Base-by-base conservation (phyloP, 2,113 vertebrate species). In the Percina caprodes region DNA sequence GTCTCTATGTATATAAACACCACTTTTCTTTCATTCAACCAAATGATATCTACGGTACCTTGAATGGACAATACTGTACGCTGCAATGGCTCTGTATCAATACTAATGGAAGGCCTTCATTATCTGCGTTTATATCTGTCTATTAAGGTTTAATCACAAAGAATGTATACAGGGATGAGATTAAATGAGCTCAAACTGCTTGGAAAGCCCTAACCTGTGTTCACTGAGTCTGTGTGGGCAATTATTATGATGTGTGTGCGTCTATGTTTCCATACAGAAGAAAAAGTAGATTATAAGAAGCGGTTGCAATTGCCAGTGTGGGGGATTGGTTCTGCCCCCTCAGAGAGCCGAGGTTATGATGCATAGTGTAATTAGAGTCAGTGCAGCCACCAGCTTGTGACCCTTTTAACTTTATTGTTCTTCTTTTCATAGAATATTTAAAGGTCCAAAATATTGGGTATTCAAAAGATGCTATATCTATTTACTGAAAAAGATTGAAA, bases 161-260 rank as follows among this genome's bases (percentile, higher is more conserved):
- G 88, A 93, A 94, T 94, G 93, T 94, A 92, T 82, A 91, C 83
- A 89, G 87, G 86, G 89, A 92, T 80, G 72, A 89, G 69, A 94
- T 94, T 92, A 91, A 94, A 93, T 9, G 12, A 89, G 84, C 89
- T 87, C 70, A 68, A 88, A 81, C 80, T 93, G 92, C 90, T 94
- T 89, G 86, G 87, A 88, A 94, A 91, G 91, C 86, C 83, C 92
- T 88, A 85, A 86, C 74, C 68, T 74, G 80, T 92, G 79, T 83
- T 84, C 51, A 61, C 65, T 21, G 35, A 59, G 80, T 65, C 74
- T 70, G 76, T 70, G 24, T 70, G 68, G 35, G 62, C 62, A 55
- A 33, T 88, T 61, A 79, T 80, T 74, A 62, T 54, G 39, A 12
- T 56, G 74, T 67, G 74, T 63, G 51, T 60, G 30, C 19, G 12